Base-by-base conservation (phyloP, 2,888 invertebrate species). In the Mantis religiosa region DNA sequence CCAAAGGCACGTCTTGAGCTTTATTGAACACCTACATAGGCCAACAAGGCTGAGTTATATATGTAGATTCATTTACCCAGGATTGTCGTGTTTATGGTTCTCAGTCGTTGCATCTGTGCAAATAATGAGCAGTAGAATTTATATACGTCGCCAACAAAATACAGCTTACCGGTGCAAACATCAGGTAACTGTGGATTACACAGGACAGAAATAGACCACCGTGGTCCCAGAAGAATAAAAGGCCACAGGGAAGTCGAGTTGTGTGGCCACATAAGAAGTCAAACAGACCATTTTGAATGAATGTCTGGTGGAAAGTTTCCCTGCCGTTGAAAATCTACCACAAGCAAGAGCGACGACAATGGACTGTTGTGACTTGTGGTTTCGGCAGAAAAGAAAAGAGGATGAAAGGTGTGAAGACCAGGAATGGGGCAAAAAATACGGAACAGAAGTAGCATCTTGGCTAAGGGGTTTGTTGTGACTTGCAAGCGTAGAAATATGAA, bases 361-460 rank as follows among this genome's bases (percentile, higher is more conserved):
- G 86, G 71, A 28, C 12, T 86, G 86, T 86, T 86, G 86, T 86
- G 86, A 86, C 86, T 86, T 86, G 86, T 28, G 86, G 86, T 86
- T 86, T 71, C 54, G 54, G 54, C 6, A 2, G 54, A 71, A 71
- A 71, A 71, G 54, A 71, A 71, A 71, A 71, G 15, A 30, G 54
- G 25, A 71, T 20, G 54, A 71, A 71, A 71, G 54, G 54, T 71
- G 54, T 71, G 54, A 71, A 71, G 54, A 41, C 12, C 12, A 25
- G 20, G 54, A 71, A 25, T 3, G 54, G 54, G 54, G 54, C 54
- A 71, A 71, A 71, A 71, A 71, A 71, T 71, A 20, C 20, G 25
- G 15, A 71, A 71, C 25, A 71, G 54, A 71, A 71, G 54, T 71
- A 20, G 54, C 54, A 71, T 71, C 54, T 71, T 25, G 20, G 20